A percentile compares a stretch with the other conserved stretches of the same genome.
Evolutionary conservation across 2,888 invertebrate species (phyloP).

Genomic region (Leucozona laternaria): DNA sequence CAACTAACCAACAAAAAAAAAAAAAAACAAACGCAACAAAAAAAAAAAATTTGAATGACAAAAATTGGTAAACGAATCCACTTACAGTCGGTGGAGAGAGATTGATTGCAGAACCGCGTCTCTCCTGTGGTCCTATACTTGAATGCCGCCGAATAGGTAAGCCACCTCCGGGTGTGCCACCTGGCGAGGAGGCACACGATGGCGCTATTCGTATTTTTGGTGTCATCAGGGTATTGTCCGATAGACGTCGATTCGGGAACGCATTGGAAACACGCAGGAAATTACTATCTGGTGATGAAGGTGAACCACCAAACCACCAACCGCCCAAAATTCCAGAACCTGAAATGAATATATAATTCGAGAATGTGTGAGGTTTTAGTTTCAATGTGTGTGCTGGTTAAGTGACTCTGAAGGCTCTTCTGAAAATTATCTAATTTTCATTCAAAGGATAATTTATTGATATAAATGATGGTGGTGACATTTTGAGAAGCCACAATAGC

Average conservation of each 20-base stretch:
- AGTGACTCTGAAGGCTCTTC: slow-evolving; percentile 40
- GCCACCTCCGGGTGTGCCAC: slow-evolving; percentile 88
- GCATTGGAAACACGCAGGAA: slow-evolving; percentile 93
- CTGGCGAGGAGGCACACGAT: slow-evolving; percentile 93
- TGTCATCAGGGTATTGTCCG: slow-evolving; percentile 96
- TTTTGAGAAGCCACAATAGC: slow-evolving; percentile 19
- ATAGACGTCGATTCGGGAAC: slow-evolving; percentile 93
- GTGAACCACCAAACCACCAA: slow-evolving; percentile 93
- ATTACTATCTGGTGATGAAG: slow-evolving; percentile 93
- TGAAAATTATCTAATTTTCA: slow-evolving; percentile 37
- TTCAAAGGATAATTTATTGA: slow-evolving; percentile 40
- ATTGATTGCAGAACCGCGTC: slow-evolving; percentile 92
- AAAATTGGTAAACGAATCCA: slow-evolving; percentile 77
- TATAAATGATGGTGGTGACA: slow-evolving; percentile 1
- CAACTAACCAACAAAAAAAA: slow-evolving; percentile 7
- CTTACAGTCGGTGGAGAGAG: slow-evolving; percentile 95
- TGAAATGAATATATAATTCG: slow-evolving; percentile 79
- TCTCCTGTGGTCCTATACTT: slow-evolving; percentile 95
- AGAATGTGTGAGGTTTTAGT: neutral
- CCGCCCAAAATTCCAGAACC: slow-evolving; percentile 88
- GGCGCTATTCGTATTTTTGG: slow-evolving; percentile 95
- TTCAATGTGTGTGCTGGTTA: slow-evolving; percentile 51
- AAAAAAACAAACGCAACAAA: neutral
- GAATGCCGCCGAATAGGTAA: slow-evolving; percentile 95
- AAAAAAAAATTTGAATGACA: slow-evolving; percentile 12